These are phyloP conservation scores for Sus scrofa DNA, from an alignment of 2,113 vertebrate species.

Conservation along the genomic window T2T-Sscrofa CM000824.6:83041501-83042000, in stretches of 20 bases:
- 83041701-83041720: not conserved
- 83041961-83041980: constrained; percentile 30
- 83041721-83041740: not conserved
- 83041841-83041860: not conserved
- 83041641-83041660: not conserved
- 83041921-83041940: not conserved
- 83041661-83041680: not conserved
- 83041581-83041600: not conserved
- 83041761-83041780: not conserved
- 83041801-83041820: not conserved
- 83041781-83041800: not conserved
- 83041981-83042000: not conserved
- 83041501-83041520: not conserved
- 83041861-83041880: not conserved
- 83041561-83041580: not conserved
- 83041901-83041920: constrained; percentile 29
- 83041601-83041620: not conserved
- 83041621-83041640: not conserved
- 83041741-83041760: not conserved
- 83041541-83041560: not conserved
- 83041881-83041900: constrained; percentile 19
- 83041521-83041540: not conserved
- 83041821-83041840: not conserved
- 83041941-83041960: constrained; percentile 4
- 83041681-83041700: not conserved